Conservation (phyloP, 2,797 vertebrate genomes). For the Scarus forsteni region DNA sequence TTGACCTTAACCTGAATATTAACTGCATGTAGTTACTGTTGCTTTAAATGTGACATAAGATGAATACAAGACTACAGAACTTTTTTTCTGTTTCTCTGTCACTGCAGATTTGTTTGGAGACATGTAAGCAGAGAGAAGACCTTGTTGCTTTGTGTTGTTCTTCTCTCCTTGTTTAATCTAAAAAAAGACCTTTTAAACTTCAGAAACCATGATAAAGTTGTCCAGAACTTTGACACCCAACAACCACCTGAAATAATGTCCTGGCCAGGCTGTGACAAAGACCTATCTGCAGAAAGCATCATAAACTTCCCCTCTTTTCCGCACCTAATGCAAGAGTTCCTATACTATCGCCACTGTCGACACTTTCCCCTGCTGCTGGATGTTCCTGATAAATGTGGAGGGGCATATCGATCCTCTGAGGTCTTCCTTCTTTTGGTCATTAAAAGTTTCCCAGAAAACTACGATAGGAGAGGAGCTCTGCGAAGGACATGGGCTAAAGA, state of each 20-base stretch:
- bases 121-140: too few relatives aligned
- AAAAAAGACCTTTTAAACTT: not conserved
- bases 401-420: conserved; percentile 36
- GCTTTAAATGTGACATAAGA: too few relatives aligned
- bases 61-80: too few relatives aligned
- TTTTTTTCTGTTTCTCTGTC: too few relatives aligned
- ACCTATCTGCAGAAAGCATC: not conserved
- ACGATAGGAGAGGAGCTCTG: not conserved
- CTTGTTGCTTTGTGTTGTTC: too few relatives aligned
- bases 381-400: conserved; percentile 77
- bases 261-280: not conserved
- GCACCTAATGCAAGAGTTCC: not conserved
- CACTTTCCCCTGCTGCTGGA: conserved; percentile 77
- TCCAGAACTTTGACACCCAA: not conserved
- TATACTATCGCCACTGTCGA: not conserved
- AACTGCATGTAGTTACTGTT: too few relatives aligned
- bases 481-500: not conserved
- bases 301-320: not conserved
- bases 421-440: conserved; percentile 5
- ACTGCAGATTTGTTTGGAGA: too few relatives aligned
- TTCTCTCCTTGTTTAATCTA: not conserved
- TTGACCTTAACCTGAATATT: too few relatives aligned
- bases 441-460: not conserved
- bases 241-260: not conserved
- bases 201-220: not conserved